Conservation (phyloP, 1,140 invertebrate species). For the Sitobion miscanthi region DNA sequence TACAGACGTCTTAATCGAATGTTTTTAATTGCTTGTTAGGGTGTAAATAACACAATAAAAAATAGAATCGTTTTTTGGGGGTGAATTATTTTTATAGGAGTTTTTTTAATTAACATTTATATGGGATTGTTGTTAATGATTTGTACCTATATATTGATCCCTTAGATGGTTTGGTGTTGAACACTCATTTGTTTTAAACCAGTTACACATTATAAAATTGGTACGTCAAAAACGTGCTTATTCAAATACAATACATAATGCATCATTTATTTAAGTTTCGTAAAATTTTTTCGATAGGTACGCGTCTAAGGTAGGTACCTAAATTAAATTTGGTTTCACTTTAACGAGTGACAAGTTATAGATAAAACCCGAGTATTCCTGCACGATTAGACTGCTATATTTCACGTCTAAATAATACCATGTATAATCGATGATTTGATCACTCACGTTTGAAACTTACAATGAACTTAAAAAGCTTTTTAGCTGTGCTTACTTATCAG, state of each 20-base stretch:
- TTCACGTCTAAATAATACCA: background rate
- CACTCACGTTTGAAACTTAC: background rate
- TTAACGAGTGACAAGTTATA: background rate
- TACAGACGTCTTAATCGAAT: conserved; percentile 29
- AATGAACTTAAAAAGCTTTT: background rate
- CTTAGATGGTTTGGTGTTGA: background rate
- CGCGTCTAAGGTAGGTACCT: background rate
- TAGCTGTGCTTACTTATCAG: background rate
- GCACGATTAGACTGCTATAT: background rate
- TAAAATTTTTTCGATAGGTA: background rate
- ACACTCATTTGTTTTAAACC: background rate
- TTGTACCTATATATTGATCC: background rate
- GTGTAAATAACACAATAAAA: background rate
- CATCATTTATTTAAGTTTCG: background rate
- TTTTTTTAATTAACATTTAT: background rate
- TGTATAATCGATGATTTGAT: background rate
- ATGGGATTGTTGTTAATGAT: too few species aligned
- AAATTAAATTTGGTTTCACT: background rate
- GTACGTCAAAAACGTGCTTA: background rate
- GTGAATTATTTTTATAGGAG: background rate
- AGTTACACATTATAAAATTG: background rate
- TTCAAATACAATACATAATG: background rate
- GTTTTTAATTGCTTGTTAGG: background rate
- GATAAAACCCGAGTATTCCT: background rate
- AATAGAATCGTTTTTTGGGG: background rate